Evolutionary conservation across 2,113 vertebrate species (phyloP).

Genomic region (Melospiza melodia): DNA sequence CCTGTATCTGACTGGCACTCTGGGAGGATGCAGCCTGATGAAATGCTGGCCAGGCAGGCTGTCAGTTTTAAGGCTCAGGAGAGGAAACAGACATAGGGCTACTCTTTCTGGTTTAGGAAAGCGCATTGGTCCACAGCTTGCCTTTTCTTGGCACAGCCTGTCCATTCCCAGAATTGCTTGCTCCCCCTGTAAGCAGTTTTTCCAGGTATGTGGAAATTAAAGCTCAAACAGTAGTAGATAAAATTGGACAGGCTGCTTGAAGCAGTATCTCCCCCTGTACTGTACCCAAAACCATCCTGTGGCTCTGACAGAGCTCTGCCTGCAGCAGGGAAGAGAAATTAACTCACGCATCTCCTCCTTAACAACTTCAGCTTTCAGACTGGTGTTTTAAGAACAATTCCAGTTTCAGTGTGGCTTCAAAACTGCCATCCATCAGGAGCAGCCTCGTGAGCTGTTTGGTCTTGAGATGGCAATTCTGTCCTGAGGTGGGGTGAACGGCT

Average conservation of each 20-base stretch:
- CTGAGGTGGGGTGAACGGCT: not conserved
- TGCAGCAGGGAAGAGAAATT: not conserved
- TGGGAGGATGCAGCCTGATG: not conserved
- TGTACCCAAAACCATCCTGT: not conserved
- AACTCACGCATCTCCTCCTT: not conserved
- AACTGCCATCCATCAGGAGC: not conserved
- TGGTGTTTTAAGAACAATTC: not conserved
- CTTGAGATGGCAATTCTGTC: not conserved
- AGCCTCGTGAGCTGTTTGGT: not conserved
- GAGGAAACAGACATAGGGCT: not conserved
- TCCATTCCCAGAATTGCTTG: not conserved
- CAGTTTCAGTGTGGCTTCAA: not conserved
- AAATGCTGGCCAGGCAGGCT: not conserved
- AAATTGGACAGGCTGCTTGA: not conserved
- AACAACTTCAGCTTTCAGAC: not conserved
- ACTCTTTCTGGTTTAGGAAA: not conserved
- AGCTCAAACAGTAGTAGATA: not conserved
- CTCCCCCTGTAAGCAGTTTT: not conserved
- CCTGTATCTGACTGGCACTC: not conserved
- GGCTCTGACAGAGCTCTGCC: not conserved
- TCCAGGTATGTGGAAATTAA: not conserved
- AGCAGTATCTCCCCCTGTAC: not conserved
- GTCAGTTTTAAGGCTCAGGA: not conserved
- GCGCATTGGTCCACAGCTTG: not conserved
- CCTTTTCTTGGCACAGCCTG: not conserved